Evolutionary conservation across 2,797 vertebrate species (phyloP).

Genomic region (Ceryle rudis): DNA sequence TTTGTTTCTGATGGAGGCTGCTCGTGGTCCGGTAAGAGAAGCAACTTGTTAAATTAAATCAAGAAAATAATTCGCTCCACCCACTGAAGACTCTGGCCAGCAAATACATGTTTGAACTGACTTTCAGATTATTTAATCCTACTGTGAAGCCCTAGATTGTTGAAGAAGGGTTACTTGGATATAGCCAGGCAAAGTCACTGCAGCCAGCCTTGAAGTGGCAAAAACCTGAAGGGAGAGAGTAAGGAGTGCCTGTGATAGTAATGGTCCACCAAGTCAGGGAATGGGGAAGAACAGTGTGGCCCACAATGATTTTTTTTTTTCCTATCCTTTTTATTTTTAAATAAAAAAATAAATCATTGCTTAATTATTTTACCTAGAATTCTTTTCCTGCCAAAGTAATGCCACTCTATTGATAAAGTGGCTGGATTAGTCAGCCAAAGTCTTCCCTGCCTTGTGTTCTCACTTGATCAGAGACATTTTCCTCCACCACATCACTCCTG

Average conservation of each 20-base stretch:
- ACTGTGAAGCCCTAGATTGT: neutral
- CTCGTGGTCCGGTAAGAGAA: neutral
- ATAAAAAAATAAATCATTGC: neutral
- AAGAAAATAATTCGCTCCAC: neutral
- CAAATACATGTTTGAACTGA: neutral
- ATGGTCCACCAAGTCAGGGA: no score
- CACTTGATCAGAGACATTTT: neutral
- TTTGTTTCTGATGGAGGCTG: neutral
- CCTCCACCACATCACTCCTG: neutral
- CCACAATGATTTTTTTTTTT: neutral
- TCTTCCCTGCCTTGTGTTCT: neutral
- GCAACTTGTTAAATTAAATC: neutral
- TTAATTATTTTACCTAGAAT: slow-evolving; percentile 16
- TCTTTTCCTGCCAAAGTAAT: slow-evolving; percentile 10
- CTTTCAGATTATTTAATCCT: neutral
- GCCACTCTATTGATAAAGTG: neutral
- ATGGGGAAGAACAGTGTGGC: neutral
- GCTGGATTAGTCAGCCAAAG: neutral
- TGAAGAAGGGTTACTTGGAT: neutral
- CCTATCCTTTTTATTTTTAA: neutral
- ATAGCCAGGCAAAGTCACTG: neutral
- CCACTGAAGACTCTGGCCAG: neutral
- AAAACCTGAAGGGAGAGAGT: neutral
- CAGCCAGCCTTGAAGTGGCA: neutral
- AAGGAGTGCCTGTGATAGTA: neutral